phyloP scores from a whole-genome alignment of 2,797 vertebrate species.

The Oophaga sylvatica region DNA sequence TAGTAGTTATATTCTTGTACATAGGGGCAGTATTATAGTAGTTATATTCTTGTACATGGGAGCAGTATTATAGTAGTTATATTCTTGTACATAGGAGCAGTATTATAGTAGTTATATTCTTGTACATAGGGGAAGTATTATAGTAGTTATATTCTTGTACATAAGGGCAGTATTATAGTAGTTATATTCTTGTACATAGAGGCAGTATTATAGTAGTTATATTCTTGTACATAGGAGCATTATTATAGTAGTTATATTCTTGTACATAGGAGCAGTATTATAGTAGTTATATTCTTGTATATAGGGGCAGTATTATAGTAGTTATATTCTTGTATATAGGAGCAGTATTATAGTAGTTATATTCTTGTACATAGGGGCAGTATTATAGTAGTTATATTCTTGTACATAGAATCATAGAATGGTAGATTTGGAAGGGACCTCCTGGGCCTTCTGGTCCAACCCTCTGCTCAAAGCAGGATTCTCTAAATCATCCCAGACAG shows the following conservation, averaged over 20 bases:
- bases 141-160: background rate
- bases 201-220: background rate
- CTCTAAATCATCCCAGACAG: no score
- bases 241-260: background rate
- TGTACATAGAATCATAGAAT: no score
- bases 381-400: no score
- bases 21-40: background rate
- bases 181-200: no score
- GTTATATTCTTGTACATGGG: no score
- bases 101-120: background rate
- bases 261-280: background rate
- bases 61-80: background rate
- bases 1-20: background rate
- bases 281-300: background rate
- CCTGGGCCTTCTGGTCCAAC: no score
- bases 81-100: background rate
- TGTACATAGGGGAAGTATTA: background rate
- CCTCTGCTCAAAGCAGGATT: no score
- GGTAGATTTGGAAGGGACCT: no score
- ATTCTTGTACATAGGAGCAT: no score
- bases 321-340: no score
- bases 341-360: background rate
- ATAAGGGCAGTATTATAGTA: background rate
- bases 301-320: background rate
- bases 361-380: background rate